A percentile compares a stretch with the other conserved stretches of the same genome.
Evolutionary conservation across 2,888 invertebrate genomes (phyloP).

Genomic region (Ophonus ardosiacus): DNA sequence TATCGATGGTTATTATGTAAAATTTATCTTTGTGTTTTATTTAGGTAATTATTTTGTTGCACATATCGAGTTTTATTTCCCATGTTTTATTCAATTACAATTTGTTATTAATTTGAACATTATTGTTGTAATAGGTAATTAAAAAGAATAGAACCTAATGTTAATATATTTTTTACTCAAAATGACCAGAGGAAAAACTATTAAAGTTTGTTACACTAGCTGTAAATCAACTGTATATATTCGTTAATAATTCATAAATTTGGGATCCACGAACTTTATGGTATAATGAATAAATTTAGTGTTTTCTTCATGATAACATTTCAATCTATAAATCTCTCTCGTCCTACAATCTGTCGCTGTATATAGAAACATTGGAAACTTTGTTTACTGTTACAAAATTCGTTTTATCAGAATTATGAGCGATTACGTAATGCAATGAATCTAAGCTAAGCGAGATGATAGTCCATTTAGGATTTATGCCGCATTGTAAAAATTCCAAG

Average conservation of each 20-base stretch:
- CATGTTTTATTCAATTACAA: no score
- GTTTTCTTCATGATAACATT: not conserved
- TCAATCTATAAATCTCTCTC: conserved; percentile 1
- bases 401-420: conserved; percentile 26
- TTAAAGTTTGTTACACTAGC: not conserved
- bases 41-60: no score
- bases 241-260: not conserved
- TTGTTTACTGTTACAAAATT: conserved; percentile 36
- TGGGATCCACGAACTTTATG: not conserved
- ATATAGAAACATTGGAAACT: conserved; percentile 11
- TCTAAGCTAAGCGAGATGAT: conserved; percentile 12
- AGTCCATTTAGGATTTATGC: conserved; percentile 27
- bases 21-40: no score
- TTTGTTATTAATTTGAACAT: no score
- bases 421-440: conserved; percentile 21
- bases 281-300: conserved; percentile 18
- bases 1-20: no score
- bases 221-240: not conserved
- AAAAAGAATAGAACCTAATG: no score
- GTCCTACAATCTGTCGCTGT: conserved; percentile 1
- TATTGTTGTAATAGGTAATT: no score
- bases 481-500: conserved; percentile 27
- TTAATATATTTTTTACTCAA: not conserved
- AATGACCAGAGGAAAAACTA: not conserved
- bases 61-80: no score